Percentiles rank a stretch among this genome's conserved stretches.
Conservation (phyloP, 2,113 vertebrate species). For the Oryzias javanicus region DNA sequence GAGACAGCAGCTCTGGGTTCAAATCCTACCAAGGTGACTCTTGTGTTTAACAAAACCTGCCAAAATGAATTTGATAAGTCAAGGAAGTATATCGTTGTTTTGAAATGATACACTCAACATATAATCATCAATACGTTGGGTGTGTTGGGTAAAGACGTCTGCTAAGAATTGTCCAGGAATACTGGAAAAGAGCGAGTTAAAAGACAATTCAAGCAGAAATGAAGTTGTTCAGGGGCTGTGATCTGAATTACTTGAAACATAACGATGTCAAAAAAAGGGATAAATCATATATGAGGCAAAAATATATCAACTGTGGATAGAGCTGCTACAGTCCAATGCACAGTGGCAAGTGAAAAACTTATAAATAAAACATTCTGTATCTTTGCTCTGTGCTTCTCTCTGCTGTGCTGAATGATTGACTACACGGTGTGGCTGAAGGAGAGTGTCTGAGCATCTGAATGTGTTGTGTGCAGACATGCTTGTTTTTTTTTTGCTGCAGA, state of each 20-base stretch:
- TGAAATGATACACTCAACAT: no score
- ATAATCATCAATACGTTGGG: neutral
- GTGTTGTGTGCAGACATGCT: neutral
- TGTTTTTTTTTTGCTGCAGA: neutral
- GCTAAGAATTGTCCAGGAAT: no score
- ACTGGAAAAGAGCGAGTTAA: neutral
- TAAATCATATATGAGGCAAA: slow-evolving; percentile 47
- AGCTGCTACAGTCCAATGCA: slow-evolving; percentile 9
- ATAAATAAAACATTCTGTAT: slow-evolving; percentile 48
- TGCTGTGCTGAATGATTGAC: slow-evolving; percentile 22
- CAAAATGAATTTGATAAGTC: neutral
- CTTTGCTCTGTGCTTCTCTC: slow-evolving; percentile 12
- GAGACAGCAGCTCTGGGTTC: neutral
- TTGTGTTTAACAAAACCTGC: neutral
- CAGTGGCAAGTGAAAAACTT: slow-evolving; percentile 13
- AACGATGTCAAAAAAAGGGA: neutral
- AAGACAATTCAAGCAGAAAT: neutral
- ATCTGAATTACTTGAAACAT: slow-evolving; percentile 6
- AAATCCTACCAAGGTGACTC: slow-evolving; percentile 7
- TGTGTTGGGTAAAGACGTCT: neutral
- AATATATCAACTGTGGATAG: slow-evolving; percentile 8
- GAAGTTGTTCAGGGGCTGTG: neutral
- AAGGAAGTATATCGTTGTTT: neutral
- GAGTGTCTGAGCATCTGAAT: neutral
- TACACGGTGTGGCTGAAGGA: slow-evolving; percentile 4